Percentiles rank a stretch among this genome's conserved stretches.
Conservation (phyloP, 2,797 vertebrate species). For the Ceyx erithaca region DNA sequence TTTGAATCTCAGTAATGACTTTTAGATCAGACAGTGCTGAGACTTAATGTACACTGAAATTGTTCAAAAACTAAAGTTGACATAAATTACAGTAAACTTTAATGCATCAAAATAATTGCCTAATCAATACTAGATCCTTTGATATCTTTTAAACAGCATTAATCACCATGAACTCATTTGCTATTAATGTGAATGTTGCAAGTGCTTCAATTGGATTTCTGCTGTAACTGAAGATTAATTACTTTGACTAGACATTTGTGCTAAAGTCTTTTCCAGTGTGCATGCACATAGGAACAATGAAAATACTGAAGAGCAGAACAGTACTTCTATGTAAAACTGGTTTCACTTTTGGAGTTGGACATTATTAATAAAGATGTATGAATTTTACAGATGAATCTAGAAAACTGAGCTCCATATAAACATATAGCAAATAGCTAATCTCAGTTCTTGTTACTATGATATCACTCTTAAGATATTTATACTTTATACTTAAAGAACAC, state of each 20-base stretch:
- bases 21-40: background rate
- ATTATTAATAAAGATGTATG: background rate
- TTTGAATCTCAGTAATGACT: background rate
- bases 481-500: background rate
- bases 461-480: background rate
- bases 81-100: conserved; percentile 61
- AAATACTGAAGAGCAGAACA: background rate
- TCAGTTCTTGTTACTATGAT: background rate
- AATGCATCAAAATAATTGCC: conserved; percentile 74
- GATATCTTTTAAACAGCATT: conserved; percentile 70
- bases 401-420: background rate
- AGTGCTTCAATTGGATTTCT: conserved; percentile 61
- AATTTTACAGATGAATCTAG: background rate
- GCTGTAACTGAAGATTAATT: conserved; percentile 64
- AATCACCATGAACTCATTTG: conserved; percentile 62
- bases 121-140: conserved; percentile 75
- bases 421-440: background rate
- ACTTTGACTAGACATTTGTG: conserved; percentile 33
- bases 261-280: conserved; percentile 20
- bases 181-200: conserved; percentile 65
- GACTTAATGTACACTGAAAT: background rate
- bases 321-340: background rate
- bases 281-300: conserved; percentile 21
- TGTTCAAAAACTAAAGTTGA: conserved; percentile 27
- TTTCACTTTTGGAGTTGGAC: background rate